Conservation (phyloP, 2,888 invertebrate genomes). For the Himalopsyche tibetana region DNA sequence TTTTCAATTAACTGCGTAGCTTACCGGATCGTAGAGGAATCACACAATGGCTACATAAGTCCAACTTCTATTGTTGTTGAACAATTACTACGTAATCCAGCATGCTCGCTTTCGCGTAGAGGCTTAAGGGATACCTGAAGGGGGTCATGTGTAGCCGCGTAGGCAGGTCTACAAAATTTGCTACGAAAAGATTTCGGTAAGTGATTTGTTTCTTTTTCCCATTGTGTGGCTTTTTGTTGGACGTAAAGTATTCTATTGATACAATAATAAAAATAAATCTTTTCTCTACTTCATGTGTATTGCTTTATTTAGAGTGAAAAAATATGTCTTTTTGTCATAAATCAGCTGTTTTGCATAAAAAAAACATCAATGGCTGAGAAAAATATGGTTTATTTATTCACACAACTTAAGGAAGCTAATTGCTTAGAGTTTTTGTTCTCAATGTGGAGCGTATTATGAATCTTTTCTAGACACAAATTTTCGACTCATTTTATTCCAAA, state of each 20-base stretch:
- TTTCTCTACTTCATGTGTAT: no score
- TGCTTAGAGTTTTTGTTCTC: no score
- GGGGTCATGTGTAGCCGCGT: conserved; percentile 10
- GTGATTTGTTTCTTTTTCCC: conserved; percentile 19
- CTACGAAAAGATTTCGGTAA: conserved; percentile 40
- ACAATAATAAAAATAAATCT: no score
- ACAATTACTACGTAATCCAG: conserved; percentile 56
- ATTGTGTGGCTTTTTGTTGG: conserved; percentile 8
- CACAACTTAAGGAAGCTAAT: no score
- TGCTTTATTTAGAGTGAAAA: no score
- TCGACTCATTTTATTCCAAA: no score
- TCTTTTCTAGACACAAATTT: no score
- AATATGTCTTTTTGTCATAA: no score
- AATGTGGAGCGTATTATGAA: no score
- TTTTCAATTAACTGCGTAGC: conserved; percentile 54
- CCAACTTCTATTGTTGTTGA: conserved; percentile 48
- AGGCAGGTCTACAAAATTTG: conserved; percentile 22
- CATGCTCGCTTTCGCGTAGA: conserved; percentile 35
- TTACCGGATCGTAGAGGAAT: conserved; percentile 25
- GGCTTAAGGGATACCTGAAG: conserved; percentile 40
- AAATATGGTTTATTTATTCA: no score
- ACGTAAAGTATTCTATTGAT: not conserved
- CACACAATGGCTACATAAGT: conserved; percentile 42
- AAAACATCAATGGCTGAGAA: no score
- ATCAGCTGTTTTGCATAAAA: no score